These are phyloP conservation scores for Drosophila setifemur DNA, from an alignment of 1,140 invertebrate species.

Conservation along the genomic window DNA sequence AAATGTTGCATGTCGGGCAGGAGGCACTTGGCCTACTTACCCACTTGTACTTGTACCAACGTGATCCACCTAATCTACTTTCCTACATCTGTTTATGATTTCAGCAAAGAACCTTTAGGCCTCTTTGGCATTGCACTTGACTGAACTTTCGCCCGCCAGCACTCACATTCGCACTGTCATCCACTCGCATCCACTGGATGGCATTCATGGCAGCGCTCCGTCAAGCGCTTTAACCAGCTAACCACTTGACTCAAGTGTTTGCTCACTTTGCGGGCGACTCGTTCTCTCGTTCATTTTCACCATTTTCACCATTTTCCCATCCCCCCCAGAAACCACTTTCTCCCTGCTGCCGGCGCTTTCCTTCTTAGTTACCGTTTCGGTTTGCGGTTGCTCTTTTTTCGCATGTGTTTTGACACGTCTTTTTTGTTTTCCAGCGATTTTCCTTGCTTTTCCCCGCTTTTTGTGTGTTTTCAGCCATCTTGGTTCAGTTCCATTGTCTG, in stretches of 20 bases:
- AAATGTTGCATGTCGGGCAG: not conserved
- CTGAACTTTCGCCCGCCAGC: slow-evolving; percentile 47
- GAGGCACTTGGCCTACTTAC: slow-evolving; percentile 31
- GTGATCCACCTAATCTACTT: slow-evolving; percentile 39
- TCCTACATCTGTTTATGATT: slow-evolving; percentile 46
- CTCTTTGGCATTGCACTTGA: slow-evolving; percentile 49
- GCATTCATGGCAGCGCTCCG: slow-evolving; percentile 6
- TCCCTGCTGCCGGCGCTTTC: not conserved
- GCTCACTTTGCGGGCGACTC: slow-evolving; percentile 69
- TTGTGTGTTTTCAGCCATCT: slow-evolving; percentile 1
- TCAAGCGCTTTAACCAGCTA: slow-evolving; percentile 59
- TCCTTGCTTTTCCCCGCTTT: not conserved
- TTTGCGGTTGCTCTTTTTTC: slow-evolving; percentile 42
- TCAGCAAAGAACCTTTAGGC: slow-evolving; percentile 16
- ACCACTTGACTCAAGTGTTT: slow-evolving; percentile 74
- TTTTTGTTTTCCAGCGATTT: slow-evolving; percentile 46
- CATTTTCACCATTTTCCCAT: not conserved
- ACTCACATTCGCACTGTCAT: slow-evolving; percentile 31
- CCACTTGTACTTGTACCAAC: slow-evolving; percentile 18
- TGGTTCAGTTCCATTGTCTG: slow-evolving; percentile 52
- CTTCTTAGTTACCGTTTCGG: slow-evolving; percentile 50
- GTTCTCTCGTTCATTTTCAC: slow-evolving; percentile 8
- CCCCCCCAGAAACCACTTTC: slow-evolving; percentile 2
- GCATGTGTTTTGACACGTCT: slow-evolving; percentile 69
- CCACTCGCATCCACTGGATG: slow-evolving; percentile 4